Conservation (phyloP, 2,797 vertebrate genomes). For the Catostomus latipinnis region DNA sequence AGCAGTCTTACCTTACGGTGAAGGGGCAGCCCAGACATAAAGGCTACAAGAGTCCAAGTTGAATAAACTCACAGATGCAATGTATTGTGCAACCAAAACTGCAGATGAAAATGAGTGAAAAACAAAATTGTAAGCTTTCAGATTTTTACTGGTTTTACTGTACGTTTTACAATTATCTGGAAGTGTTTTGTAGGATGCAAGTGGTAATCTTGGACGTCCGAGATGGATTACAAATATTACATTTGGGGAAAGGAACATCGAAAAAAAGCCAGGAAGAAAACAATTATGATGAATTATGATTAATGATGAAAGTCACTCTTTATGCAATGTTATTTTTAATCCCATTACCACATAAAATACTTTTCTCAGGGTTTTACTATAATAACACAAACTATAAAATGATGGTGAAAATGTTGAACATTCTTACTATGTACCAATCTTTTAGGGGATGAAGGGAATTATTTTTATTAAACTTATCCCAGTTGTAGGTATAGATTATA, state of each 20-base stretch:
- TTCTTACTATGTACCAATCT: not conserved
- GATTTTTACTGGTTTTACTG: not conserved
- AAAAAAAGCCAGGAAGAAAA: not conserved
- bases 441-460: not conserved
- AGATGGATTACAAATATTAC: not conserved
- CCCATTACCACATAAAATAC: no score
- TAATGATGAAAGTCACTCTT: not conserved
- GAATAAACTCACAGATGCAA: no score
- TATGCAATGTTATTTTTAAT: not conserved
- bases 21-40: no score
- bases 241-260: not conserved
- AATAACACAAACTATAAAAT: no score
- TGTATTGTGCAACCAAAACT: no score
- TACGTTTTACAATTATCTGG: not conserved
- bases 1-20: no score
- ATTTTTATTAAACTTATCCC: no score
- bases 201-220: not conserved
- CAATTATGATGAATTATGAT: no score
- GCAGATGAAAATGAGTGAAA: not conserved
- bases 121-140: not conserved
- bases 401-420: not conserved
- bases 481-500: no score
- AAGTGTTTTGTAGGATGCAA: not conserved
- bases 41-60: no score
- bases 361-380: no score